phyloP scores from a whole-genome alignment of 2,113 vertebrate genomes.

The Myotis lucifugus region DNA sequence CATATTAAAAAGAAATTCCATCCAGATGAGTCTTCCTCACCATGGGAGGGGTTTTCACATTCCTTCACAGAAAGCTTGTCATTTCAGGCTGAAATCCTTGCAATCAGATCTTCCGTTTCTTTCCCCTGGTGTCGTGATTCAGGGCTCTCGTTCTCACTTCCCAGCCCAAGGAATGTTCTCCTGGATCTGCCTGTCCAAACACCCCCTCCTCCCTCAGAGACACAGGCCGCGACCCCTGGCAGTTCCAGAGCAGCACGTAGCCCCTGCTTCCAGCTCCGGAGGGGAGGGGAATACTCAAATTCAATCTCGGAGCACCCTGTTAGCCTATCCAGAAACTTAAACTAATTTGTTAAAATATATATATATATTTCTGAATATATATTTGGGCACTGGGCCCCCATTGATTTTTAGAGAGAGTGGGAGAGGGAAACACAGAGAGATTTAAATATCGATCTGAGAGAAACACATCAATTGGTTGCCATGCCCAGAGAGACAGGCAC shows the following conservation, averaged over 20 bases:
- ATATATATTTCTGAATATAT: no score
- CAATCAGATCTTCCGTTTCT: neutral
- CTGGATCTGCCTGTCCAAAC: neutral
- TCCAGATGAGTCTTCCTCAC: neutral
- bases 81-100: neutral
- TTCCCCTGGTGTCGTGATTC: neutral
- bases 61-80: neutral
- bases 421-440: no score
- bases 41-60: neutral
- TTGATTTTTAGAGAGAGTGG: no score
- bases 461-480: no score
- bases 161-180: neutral
- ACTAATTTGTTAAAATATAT: no score
- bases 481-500: no score
- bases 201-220: neutral
- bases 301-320: neutral
- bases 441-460: no score
- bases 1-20: neutral
- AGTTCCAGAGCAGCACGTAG: no score
- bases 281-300: neutral
- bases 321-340: neutral
- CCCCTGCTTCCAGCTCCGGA: neutral
- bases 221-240: neutral
- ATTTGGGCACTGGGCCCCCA: no score
- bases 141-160: neutral